Conservation (phyloP, 2,888 invertebrate species). For the Pardosa pseudoannulata region DNA sequence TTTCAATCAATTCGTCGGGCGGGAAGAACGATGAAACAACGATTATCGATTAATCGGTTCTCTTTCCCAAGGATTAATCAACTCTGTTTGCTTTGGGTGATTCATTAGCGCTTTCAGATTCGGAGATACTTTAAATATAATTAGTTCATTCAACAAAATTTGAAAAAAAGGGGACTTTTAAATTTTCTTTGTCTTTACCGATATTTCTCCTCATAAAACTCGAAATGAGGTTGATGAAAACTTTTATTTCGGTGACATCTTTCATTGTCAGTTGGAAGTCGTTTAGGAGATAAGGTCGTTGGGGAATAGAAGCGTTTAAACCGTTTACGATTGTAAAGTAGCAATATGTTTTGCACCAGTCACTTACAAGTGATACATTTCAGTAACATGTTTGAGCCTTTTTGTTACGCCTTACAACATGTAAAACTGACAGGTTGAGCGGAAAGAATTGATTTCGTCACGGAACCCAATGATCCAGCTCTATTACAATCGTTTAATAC, state of each 20-base stretch:
- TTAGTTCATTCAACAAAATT: constrained; percentile 68
- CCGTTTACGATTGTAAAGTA: neutral
- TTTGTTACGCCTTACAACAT: neutral
- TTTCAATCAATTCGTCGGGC: constrained; percentile 52
- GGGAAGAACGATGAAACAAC: constrained; percentile 66
- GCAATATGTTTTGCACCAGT: neutral
- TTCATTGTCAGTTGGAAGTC: constrained; percentile 48
- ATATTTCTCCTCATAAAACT: constrained; percentile 62
- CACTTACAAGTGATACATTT: neutral
- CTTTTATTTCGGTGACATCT: constrained; percentile 53
- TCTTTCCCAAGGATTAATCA: constrained; percentile 66
- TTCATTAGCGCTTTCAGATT: constrained; percentile 71
- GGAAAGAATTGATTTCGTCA: too few species aligned
- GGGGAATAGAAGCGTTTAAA: constrained; percentile 1
- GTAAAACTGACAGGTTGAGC: too few species aligned
- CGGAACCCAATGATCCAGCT: too few species aligned
- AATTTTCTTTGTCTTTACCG: constrained; percentile 59
- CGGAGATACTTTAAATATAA: constrained; percentile 72
- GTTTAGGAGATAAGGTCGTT: constrained; percentile 49
- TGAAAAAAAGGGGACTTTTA: constrained; percentile 36
- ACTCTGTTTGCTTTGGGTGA: constrained; percentile 67
- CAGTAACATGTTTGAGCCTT: neutral
- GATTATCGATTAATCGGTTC: constrained; percentile 61
- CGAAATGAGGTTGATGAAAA: constrained; percentile 56
- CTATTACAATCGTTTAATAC: too few species aligned